These are phyloP conservation scores for Cecidostiba fungosa DNA, from an alignment of 2,888 invertebrate species.

Conservation along the genomic window DNA sequence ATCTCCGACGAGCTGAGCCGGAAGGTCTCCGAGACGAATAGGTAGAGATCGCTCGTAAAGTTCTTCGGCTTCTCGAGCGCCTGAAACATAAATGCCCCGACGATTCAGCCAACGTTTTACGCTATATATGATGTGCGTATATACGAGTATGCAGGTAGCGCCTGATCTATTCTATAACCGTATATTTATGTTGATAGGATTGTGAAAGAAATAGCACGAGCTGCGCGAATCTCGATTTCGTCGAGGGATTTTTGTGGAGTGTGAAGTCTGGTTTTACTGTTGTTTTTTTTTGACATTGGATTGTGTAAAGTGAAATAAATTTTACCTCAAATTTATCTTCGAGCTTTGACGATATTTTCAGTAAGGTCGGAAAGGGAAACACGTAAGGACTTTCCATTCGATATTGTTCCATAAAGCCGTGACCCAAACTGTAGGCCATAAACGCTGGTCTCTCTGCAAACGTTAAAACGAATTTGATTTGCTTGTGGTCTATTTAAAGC, in stretches of 20 bases:
- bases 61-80: conserved; percentile 66
- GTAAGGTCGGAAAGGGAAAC: conserved; percentile 66
- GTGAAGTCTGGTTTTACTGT: neutral
- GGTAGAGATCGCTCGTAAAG: conserved; percentile 68
- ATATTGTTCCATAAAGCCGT: conserved; percentile 64
- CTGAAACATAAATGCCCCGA: conserved; percentile 63
- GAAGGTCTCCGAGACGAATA: conserved; percentile 65
- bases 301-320: neutral
- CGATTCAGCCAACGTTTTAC: conserved; percentile 16
- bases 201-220: neutral
- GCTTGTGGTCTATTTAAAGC: neutral
- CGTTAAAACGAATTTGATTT: neutral
- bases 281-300: neutral
- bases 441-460: conserved; percentile 66
- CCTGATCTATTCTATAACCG: neutral
- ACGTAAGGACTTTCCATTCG: conserved; percentile 34
- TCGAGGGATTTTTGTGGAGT: neutral
- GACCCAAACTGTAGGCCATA: conserved; percentile 66
- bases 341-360: conserved; percentile 64
- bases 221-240: neutral
- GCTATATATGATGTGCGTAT: conserved; percentile 12
- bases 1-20: conserved; percentile 64
- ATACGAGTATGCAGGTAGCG: neutral
- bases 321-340: conserved; percentile 68
- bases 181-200: neutral